These are phyloP conservation scores for Tethea ocularis DNA, from an alignment of 2,888 invertebrate genomes.

Conservation along the genomic window DNA sequence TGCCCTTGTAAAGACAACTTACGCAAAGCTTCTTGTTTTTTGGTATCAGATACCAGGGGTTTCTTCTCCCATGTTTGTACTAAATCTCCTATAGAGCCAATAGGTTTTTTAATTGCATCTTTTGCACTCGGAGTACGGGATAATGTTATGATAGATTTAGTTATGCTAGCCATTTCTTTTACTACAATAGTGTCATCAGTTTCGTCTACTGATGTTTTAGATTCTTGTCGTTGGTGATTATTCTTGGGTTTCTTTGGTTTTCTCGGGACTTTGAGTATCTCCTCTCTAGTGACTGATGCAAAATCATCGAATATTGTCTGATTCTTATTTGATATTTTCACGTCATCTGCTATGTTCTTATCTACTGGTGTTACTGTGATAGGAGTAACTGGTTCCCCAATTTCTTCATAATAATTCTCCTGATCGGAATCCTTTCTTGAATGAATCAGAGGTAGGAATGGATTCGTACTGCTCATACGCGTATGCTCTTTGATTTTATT, in stretches of 20 bases:
- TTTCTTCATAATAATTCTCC: constrained; percentile 78
- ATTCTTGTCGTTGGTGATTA: constrained; percentile 9
- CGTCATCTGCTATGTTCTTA: constrained; percentile 73
- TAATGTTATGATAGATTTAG: constrained; percentile 67
- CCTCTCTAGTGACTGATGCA: constrained; percentile 60
- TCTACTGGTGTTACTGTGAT: constrained; percentile 36
- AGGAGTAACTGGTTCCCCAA: constrained; percentile 51
- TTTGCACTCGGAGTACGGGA: constrained; percentile 72
- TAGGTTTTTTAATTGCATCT: constrained; percentile 45
- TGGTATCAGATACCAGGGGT: constrained; percentile 31
- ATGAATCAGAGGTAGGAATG: constrained; percentile 34
- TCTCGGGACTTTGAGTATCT: constrained; percentile 70
- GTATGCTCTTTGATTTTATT: constrained; percentile 29
- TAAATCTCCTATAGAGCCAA: constrained; percentile 47
- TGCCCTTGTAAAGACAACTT: constrained; percentile 68
- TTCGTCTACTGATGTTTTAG: not conserved
- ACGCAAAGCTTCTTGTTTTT: constrained; percentile 38
- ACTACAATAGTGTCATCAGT: constrained; percentile 24
- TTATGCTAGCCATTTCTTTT: constrained; percentile 58
- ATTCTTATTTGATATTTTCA: constrained; percentile 62
- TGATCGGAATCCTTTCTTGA: constrained; percentile 51
- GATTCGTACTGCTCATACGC: constrained; percentile 31
- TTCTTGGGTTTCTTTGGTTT: constrained; percentile 67
- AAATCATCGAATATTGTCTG: constrained; percentile 52
- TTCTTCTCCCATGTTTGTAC: constrained; percentile 57